A percentile compares a stretch with the other conserved stretches of the same genome.
phyloP scores from a whole-genome alignment of 64 coral and sea anemone species.

The Anthopleura sola region DNA sequence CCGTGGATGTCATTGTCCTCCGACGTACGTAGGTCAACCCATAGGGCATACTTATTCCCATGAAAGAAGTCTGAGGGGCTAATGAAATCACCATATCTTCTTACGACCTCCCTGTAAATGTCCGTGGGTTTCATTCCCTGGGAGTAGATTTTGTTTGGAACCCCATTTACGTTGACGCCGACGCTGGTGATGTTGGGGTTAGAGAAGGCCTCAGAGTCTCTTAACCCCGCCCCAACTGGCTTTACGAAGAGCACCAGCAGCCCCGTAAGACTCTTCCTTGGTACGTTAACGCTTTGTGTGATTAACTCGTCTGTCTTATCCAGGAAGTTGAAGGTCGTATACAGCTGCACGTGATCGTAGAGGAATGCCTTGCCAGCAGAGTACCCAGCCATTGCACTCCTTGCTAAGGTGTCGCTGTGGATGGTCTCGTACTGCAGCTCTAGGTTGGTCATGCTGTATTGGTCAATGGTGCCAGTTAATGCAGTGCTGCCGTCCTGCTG shows the following conservation, averaged over 20 bases:
- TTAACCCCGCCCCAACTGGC: neutral
- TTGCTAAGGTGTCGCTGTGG: neutral
- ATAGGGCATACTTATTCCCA: neutral
- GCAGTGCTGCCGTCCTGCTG: neutral
- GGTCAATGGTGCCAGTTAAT: neutral
- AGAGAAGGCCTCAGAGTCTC: constrained; percentile 7
- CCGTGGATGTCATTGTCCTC: constrained; percentile 17
- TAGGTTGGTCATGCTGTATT: neutral
- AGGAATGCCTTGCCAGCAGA: neutral
- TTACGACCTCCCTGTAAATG: neutral
- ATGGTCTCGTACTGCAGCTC: constrained; percentile 17
- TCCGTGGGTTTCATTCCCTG: neutral
- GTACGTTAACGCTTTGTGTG: neutral
- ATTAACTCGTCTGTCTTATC: too few relatives aligned
- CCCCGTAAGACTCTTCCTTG: constrained; percentile 16
- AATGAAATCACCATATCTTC: neutral
- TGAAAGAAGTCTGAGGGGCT: neutral
- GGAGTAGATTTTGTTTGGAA: constrained; percentile 25
- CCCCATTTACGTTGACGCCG: neutral
- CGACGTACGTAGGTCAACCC: neutral
- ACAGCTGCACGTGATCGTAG: neutral
- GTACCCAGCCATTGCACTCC: neutral
- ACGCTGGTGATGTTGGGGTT: neutral
- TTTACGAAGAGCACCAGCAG: neutral
- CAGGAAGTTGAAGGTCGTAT: too few relatives aligned